phyloP scores from a whole-genome alignment of 1,140 invertebrate genomes.

The Drosophila subobscura region DNA sequence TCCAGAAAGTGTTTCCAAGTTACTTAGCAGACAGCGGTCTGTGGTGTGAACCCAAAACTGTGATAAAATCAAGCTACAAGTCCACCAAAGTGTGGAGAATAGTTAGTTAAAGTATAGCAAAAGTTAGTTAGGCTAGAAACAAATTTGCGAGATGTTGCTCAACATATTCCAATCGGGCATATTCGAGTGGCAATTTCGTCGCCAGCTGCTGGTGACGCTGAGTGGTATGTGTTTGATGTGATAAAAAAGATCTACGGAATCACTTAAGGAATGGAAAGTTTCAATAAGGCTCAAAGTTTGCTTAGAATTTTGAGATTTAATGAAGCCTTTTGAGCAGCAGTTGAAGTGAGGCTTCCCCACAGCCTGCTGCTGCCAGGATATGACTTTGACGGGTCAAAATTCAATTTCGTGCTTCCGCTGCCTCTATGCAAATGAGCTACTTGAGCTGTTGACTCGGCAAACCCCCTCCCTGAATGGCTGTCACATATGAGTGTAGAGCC shows the following conservation, averaged over 20 bases:
- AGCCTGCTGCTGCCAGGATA: too few species aligned
- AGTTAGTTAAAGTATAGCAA: constrained; percentile 1
- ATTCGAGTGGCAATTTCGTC: constrained; percentile 56
- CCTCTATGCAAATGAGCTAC: too few species aligned
- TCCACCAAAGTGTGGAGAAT: constrained; percentile 7
- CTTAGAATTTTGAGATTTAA: not conserved
- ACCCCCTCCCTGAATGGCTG: not conserved
- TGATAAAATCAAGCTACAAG: constrained; percentile 45
- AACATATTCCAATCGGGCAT: constrained; percentile 62
- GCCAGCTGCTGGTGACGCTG: constrained; percentile 65
- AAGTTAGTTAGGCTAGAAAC: constrained; percentile 1
- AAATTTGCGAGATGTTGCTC: constrained; percentile 41
- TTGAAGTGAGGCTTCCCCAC: too few species aligned
- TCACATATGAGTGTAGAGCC: not conserved
- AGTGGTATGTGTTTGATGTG: constrained; percentile 61
- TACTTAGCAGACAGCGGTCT: not conserved
- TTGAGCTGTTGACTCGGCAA: too few species aligned
- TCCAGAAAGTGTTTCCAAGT: constrained; percentile 47
- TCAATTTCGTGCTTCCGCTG: too few species aligned
- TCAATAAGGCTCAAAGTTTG: not conserved
- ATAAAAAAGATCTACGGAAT: constrained; percentile 17
- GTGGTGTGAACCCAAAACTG: constrained; percentile 25
- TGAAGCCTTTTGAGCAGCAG: constrained; percentile 1
- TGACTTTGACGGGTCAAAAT: too few species aligned
- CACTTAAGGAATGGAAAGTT: constrained; percentile 28